Base-by-base conservation (phyloP, 92 coral and sea anemone genomes). In the Porites lobata region DNA sequence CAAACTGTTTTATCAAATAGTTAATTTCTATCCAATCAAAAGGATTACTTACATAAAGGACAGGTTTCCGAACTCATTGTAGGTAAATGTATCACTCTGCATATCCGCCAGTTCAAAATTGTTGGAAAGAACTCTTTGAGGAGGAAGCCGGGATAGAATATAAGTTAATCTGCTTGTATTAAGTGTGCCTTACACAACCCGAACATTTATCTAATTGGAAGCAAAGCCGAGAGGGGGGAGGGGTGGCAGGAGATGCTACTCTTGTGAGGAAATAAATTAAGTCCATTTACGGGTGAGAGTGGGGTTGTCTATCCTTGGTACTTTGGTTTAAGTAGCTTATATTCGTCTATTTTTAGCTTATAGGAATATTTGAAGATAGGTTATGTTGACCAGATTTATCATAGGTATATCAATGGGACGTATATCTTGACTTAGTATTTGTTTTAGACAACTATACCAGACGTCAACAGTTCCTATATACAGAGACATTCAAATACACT, bases 101-200 rank as follows among this genome's bases (percentile, higher is more conserved):
- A 94, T 63, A 17, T 79, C 72, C 0, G 89, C 84, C 21, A 89
- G 82, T 9, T 77, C 69, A 2, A 54, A 72, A 76, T 94, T 94
- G 83, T 94, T 94, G 2, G 96, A 85, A 52, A 94, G 88, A 47
- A 89, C 53, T 7, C 95, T 92, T 71, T 24, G 26, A 50, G 26
- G 20, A 72, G 24, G 62, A 63, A 24, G 47, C 47, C 47, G 6
- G 47, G 26, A 72, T 4, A 56, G 20, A 3, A 66, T 19, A 13
- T 18, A 3, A 7, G 10, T 19, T 10, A 12, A 21, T 1, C 6
- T 24, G 24, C 79, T 12, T 59, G 64, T 13, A 10, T 2, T 2
- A 38, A 4, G 6, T 29, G 6, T 38, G 47, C 47, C 47, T 38
- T 38, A 38, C 3, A 38, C 47, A 3, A 38, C 6, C 47, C 47